phyloP scores from a whole-genome alignment of 2,888 invertebrate species.

The Euphydryas editha region DNA sequence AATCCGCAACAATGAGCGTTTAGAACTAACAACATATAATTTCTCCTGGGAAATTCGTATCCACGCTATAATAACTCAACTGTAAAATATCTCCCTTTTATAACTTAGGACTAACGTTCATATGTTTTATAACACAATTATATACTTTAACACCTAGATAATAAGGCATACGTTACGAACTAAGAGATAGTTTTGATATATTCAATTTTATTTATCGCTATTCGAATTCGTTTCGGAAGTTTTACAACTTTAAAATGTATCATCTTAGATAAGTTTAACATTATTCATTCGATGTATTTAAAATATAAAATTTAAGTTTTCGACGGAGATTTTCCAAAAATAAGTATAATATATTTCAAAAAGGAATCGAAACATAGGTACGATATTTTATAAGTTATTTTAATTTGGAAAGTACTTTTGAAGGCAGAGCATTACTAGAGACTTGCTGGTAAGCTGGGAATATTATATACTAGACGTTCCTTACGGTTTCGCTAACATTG shows the following conservation, averaged over 20 bases:
- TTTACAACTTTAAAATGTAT: slow-evolving; percentile 28
- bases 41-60: slow-evolving; percentile 43
- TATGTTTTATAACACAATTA: not conserved
- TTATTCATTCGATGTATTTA: slow-evolving; percentile 10
- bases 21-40: slow-evolving; percentile 34
- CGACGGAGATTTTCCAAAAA: not conserved
- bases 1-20: slow-evolving; percentile 20
- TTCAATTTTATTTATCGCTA: slow-evolving; percentile 43
- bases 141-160: not conserved
- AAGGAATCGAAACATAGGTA: no score
- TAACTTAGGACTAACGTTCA: slow-evolving; percentile 10
- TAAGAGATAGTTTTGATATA: no score
- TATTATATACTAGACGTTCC: no score
- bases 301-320: not conserved
- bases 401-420: no score
- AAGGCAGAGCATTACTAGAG: no score
- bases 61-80: slow-evolving; percentile 41
- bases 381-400: no score
- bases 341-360: not conserved
- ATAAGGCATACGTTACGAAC: not conserved
- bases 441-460: no score
- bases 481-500: no score
- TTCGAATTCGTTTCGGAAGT: slow-evolving; percentile 22
- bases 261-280: not conserved
- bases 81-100: slow-evolving; percentile 41